These are phyloP conservation scores for Eulimnadia texana DNA, from an alignment of 1,140 invertebrate species.

Conservation along the genomic window DNA sequence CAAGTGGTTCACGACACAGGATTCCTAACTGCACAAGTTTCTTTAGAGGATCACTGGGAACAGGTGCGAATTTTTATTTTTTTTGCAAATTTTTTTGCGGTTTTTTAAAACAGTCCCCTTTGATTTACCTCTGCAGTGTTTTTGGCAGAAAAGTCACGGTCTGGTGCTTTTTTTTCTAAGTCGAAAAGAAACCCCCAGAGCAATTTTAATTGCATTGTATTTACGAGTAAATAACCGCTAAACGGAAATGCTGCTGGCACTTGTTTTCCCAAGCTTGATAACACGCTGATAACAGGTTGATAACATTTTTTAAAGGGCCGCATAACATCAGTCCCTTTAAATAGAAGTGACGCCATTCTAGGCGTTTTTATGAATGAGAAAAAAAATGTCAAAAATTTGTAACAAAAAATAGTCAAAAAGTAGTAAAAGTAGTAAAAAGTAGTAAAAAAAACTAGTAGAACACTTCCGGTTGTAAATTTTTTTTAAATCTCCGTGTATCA, in stretches of 20 bases:
- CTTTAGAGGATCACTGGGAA: constrained; percentile 94
- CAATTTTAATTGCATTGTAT: neutral
- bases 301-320: no score
- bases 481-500: no score
- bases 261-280: no score
- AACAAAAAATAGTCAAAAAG: no score
- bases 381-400: no score
- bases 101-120: neutral
- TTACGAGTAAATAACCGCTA: neutral
- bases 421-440: no score
- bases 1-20: constrained; percentile 94
- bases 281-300: no score
- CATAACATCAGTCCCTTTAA: neutral
- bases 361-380: neutral
- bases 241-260: neutral
- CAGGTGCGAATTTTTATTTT: constrained; percentile 48
- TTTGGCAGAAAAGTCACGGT: no score
- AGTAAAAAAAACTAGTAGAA: no score
- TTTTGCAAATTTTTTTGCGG: neutral
- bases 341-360: neutral
- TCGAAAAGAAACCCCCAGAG: neutral
- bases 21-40: constrained; percentile 83
- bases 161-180: neutral
- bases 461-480: no score
- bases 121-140: no score